Base-by-base conservation (phyloP, 1,140 invertebrate species). In the Mamestra configurata region DNA sequence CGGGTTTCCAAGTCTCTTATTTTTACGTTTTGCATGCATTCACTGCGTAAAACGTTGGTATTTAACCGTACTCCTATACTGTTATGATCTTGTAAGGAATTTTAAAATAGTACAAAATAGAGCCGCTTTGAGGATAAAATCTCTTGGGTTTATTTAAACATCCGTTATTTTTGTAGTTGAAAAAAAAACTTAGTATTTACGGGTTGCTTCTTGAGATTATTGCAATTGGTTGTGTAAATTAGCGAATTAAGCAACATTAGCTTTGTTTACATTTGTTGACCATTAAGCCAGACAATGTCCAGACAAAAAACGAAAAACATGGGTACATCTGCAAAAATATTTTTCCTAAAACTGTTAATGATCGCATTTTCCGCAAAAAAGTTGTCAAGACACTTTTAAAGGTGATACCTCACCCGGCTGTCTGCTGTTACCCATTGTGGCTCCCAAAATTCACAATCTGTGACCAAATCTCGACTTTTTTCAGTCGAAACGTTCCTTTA, bases 401-500 rank as follows among this genome's bases (percentile, higher is more conserved):
- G 59, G 79, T 76, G 73, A 85, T 85, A 76, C 77, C 68, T 82
- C 84, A 83, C 51, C 61, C 10, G 57, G 40, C 61, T 84, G 78
- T 77, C 73, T 61, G 71, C 46, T 27, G 22, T 46, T 43, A 27
- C 72, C 89, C 86, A 89, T 89, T 90, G 86, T 88, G 79, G 59
- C 79, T 82, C 82, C 84, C 83, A 82, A 91, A 91, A 89, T 84
- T 57, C 79, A 51, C 82, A 88, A 85, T 84, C 77, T 68, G 66
- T 78, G 70, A 77, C 73, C 82, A 82, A 83, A 91, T 90, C 86
- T 89, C 85, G 80, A 82, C 84, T 92, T 90, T 92, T 90, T 92
- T 90, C 88, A 90, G 89, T 90, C 85, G 37, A 76, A 83, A 85
- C 85, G 83, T 89, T 88, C 86, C 90, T 88, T 93, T 93, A 94